Evolutionary conservation across 2,888 invertebrate species (phyloP).

Genomic region (Polylopha cassiicola): DNA sequence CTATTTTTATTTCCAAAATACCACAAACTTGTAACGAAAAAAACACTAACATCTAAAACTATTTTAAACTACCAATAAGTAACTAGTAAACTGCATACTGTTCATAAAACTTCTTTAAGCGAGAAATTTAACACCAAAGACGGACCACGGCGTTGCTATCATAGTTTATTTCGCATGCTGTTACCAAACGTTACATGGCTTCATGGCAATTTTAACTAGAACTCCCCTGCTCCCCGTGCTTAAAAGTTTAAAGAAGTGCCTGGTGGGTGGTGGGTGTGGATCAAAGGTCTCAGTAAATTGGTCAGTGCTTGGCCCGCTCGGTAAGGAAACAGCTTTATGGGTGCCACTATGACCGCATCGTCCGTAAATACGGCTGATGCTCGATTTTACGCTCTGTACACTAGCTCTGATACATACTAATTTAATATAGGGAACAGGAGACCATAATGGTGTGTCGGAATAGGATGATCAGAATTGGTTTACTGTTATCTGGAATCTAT

Average conservation of each 20-base stretch:
- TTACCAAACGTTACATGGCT: constrained; percentile 53
- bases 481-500: too few species aligned
- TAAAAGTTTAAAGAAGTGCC: constrained; percentile 19
- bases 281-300: constrained; percentile 38
- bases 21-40: too few species aligned
- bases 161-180: constrained; percentile 64
- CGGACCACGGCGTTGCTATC: constrained; percentile 58
- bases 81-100: background rate
- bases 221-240: constrained; percentile 27
- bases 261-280: constrained; percentile 26
- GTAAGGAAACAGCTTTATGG: constrained; percentile 67
- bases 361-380: constrained; percentile 45
- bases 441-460: background rate
- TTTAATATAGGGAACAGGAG: constrained; percentile 1
- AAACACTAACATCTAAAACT: too few species aligned
- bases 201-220: constrained; percentile 33
- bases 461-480: background rate
- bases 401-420: constrained; percentile 17
- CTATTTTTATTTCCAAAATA: too few species aligned
- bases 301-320: constrained; percentile 42
- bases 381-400: constrained; percentile 43
- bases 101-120: constrained; percentile 23
- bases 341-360: constrained; percentile 54
- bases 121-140: constrained; percentile 52
- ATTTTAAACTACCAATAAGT: too few species aligned